Conservation (phyloP, 2,113 vertebrate species). For the Pelvicachromis taeniatus region DNA sequence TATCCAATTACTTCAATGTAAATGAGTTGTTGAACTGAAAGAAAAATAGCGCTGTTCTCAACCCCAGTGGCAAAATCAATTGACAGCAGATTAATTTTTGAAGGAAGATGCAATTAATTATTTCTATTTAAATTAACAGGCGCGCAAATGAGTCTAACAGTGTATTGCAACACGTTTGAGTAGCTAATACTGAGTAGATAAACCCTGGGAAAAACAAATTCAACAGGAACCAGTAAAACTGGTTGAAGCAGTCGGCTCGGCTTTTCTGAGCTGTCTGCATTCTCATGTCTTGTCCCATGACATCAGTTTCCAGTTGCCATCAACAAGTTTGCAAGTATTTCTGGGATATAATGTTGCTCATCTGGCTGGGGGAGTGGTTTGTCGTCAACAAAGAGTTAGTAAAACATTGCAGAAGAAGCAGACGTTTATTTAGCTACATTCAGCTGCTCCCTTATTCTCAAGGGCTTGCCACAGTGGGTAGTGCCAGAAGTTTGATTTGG, state of each 20-base stretch:
- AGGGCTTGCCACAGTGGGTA: background rate
- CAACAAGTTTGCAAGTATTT: background rate
- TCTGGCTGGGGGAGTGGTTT: background rate
- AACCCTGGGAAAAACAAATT: background rate
- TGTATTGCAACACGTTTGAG: background rate
- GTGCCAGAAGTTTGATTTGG: background rate
- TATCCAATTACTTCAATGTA: background rate
- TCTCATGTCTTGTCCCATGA: background rate
- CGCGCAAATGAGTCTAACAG: rapidly evolving
- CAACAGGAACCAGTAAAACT: background rate
- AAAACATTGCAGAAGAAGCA: background rate
- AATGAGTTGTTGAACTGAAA: background rate
- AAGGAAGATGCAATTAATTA: background rate
- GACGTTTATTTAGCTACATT: background rate
- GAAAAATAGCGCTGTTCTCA: background rate
- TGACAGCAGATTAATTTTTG: background rate
- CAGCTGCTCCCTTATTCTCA: background rate
- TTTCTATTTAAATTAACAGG: background rate
- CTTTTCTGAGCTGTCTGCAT: background rate
- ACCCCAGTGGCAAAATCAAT: background rate
- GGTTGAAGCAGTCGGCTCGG: background rate
- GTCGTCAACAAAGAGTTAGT: background rate
- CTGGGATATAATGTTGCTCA: background rate
- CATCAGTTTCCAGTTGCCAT: background rate
- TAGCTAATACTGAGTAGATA: background rate